Base-by-base conservation (phyloP, 2,113 vertebrate genomes). In the Ovis canadensis region DNA sequence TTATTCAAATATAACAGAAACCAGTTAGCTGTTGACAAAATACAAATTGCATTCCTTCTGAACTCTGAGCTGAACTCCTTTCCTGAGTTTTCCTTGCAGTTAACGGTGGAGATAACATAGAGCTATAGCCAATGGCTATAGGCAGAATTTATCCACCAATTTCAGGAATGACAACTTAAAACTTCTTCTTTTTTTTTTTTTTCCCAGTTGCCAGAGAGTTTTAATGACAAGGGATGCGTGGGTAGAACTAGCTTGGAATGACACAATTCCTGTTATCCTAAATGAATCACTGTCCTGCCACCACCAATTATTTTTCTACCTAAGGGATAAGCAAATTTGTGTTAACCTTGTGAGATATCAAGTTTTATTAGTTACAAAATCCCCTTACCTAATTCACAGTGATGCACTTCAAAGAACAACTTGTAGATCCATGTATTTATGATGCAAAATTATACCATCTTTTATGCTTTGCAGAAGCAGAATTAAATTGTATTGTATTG, bases 211-310 rank as follows among this genome's bases (percentile, higher is more conserved):
- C 6, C 33, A 48, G 3, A 3, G 13, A 83, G 12, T 40, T 83
- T 82, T 45, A 88, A 90, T 48, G 62, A 74, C 0, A 77, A 45
- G 8, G 5, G 17, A 21, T 6, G 33, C 33, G 2, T 31, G 8
- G 3, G 1, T 7, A n/a, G 4, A 4, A 31, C 0, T 64, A 15
- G 2, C 5, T 43, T n/a, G 10, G 45, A 55, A 52, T 5, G 4
- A 23, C 19, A 57, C 19, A 48, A 48, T n/a, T 9, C 25, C 21
- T 74, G 16, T 89, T 54, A 55, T 6, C 27, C 50, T 90, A 29
- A 92, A 54, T 36, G 21, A 5, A 62, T 3, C 14, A 33, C 7
- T 64, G 3, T 2, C 5, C 52, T 12, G 11, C 1, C 1, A 84
- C 13, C 12, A 77, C 7, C 9, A 59, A n/a, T 19, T 5, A 33